Evolutionary conservation across 2,888 invertebrate species (phyloP), one percentile per base, ranked within the genome.

Genomic region (Brenthis ino): DNA sequence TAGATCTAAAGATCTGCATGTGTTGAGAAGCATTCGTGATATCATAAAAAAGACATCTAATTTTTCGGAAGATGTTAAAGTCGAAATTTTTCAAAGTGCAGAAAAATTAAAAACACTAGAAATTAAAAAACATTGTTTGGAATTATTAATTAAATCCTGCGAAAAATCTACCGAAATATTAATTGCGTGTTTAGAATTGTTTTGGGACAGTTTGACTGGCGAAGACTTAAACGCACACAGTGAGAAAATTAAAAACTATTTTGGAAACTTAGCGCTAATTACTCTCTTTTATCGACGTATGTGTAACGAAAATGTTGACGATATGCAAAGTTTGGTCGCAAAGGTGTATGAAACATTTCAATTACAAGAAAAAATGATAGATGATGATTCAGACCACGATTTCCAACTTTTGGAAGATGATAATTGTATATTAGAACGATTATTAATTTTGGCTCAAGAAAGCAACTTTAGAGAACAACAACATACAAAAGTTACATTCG

Each of bases 1-100:
- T 77, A 95, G 96, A 78, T 96, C 98, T 0, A 95, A 97, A 76
- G 99, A 99, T 86, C 94, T 98, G 65, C 98, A 98, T 87, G 91
- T 98, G 57, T 93, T 98, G 70, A 95, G 97, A 80, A 96, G 97
- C 76, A 85, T 97, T 37, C 95, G 96, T 71, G 94, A 94, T 54
- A 93, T 94, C 72, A 84, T 97, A 16, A 95, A 95, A 79, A 94
- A 94, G 63, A 91, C 93, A 54, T 88, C 93, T 14, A 83, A 85
- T 33, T 85, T 93, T 20, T 81, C 89, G 1, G 94, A 94, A 28
- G 93, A 90, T 74, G 86, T 94, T 72, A 83, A 91, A 53, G 85
- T 85, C 5, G 94, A 95, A 82, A 89, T 95, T 20, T 80, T 93
- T 0, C 92, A 91, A 72, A 94, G 94, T 64, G 95, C 94, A 64